Evolutionary conservation across 2,797 vertebrate species (phyloP).

Genomic region (Enteromius fasciolatus): DNA sequence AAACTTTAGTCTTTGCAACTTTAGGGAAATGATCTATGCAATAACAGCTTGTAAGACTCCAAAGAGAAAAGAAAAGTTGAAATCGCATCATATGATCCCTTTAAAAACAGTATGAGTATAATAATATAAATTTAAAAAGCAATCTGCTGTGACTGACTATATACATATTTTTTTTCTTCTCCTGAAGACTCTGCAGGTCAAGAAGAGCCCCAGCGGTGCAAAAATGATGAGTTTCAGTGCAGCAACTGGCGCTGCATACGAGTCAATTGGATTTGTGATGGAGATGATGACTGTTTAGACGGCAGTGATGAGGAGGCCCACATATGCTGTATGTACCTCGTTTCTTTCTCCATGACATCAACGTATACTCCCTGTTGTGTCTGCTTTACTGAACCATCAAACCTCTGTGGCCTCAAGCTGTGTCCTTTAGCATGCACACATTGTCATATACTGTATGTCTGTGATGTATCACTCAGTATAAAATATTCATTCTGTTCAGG

Average conservation of each 20-base stretch:
- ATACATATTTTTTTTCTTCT: slow-evolving; percentile 31
- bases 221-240: slow-evolving; percentile 92
- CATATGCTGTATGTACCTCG: slow-evolving; percentile 85
- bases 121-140: not conserved
- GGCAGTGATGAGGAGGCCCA: slow-evolving; percentile 90
- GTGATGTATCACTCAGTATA: slow-evolving; percentile 8
- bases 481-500: not conserved
- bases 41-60: too few relatives aligned
- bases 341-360: slow-evolving; percentile 15
- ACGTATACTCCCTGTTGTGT: slow-evolving; percentile 28
- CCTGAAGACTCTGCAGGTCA: slow-evolving; percentile 65
- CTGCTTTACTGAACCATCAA: slow-evolving; percentile 42
- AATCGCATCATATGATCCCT: too few relatives aligned
- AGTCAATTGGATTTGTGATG: slow-evolving; percentile 91
- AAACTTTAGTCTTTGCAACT: too few relatives aligned
- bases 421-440: slow-evolving; percentile 25
- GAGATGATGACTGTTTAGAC: slow-evolving; percentile 95
- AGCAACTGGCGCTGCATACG: slow-evolving; percentile 90
- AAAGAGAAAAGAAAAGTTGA: too few relatives aligned
- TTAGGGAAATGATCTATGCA: too few relatives aligned
- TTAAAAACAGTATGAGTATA: not conserved
- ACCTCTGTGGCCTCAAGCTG: slow-evolving; percentile 37
- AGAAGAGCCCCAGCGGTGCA: slow-evolving; percentile 80
- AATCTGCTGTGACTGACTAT: not conserved
- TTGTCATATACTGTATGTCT: slow-evolving; percentile 10